phyloP scores from a whole-genome alignment of 1,140 invertebrate species.

The Drosophila auraria region DNA sequence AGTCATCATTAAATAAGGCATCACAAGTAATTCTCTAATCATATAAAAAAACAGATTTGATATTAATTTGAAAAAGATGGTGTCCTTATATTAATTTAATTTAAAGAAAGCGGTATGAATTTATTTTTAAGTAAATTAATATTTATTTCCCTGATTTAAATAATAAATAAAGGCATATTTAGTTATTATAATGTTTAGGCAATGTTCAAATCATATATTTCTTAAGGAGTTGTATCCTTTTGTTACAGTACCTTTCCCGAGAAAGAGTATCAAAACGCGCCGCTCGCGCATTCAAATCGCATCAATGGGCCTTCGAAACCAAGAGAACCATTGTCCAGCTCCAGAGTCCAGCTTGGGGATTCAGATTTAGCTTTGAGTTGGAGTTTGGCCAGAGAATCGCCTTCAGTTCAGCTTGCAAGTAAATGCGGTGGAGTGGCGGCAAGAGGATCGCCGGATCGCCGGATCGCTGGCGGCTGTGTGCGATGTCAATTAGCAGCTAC shows the following conservation, averaged over 20 bases:
- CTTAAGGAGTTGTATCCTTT: not conserved
- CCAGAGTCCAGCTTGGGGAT: not conserved
- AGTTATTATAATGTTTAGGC: not conserved
- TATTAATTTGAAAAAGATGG: not conserved
- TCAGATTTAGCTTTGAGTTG: constrained; percentile 8
- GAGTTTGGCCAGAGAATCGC: constrained; percentile 19
- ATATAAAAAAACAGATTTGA: not conserved
- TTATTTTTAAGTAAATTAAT: not conserved
- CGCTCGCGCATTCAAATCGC: constrained; percentile 77
- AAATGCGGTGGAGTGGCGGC: constrained; percentile 7
- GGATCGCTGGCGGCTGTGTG: constrained; percentile 70
- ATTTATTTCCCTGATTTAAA: not conserved
- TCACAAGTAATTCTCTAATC: too few species aligned
- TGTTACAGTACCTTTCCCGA: not conserved
- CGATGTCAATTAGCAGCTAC: constrained; percentile 84
- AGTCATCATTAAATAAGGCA: not conserved
- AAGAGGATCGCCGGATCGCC: constrained; percentile 35
- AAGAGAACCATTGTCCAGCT: constrained; percentile 69
- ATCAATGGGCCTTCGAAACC: constrained; percentile 62
- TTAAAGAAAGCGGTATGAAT: not conserved
- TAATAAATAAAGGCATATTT: too few species aligned
- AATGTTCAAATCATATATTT: not conserved
- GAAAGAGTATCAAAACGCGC: constrained; percentile 60
- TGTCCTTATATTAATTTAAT: not conserved
- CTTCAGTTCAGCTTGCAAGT: constrained; percentile 25